Evolutionary conservation across 2,888 invertebrate genomes (phyloP).

Genomic region (Phanerotoma sp.): DNA sequence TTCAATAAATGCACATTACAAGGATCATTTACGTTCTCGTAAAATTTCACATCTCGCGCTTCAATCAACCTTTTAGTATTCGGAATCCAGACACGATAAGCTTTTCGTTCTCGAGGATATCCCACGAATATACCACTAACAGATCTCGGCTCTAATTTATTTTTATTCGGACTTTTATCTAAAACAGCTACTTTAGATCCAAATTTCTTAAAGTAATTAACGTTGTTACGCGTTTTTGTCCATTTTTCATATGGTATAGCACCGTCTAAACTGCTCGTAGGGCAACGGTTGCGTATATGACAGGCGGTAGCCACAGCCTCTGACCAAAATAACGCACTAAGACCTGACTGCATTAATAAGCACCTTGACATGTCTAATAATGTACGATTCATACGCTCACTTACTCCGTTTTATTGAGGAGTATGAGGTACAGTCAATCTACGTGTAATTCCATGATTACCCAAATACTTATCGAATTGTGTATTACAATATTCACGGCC

Average conservation of each 20-base stretch:
- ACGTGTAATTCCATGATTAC: conserved; percentile 30
- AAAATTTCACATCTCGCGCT: not conserved
- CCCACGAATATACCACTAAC: conserved; percentile 29
- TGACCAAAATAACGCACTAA: conserved; percentile 37
- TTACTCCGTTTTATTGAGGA: conserved; percentile 40
- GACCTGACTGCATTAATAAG: conserved; percentile 32
- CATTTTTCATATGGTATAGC: conserved; percentile 30
- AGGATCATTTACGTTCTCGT: not conserved
- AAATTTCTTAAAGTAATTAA: not conserved
- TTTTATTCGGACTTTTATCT: conserved; percentile 8
- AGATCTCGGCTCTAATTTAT: conserved; percentile 29
- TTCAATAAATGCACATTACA: not conserved
- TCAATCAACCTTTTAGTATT: conserved; percentile 28
- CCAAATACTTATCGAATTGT: not conserved
- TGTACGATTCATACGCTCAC: conserved; percentile 41
- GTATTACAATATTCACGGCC: conserved; percentile 23
- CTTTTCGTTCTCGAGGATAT: conserved; percentile 27
- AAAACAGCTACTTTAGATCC: not conserved
- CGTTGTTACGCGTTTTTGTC: conserved; percentile 7
- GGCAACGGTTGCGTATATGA: conserved; percentile 37
- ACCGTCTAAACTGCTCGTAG: conserved; percentile 25
- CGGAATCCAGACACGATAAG: conserved; percentile 27
- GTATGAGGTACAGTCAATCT: conserved; percentile 34
- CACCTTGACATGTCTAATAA: conserved; percentile 37
- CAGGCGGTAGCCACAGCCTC: conserved; percentile 40